These are phyloP conservation scores for Xylota sylvarum DNA, from an alignment of 2,888 invertebrate genomes.

Conservation along the genomic window DNA sequence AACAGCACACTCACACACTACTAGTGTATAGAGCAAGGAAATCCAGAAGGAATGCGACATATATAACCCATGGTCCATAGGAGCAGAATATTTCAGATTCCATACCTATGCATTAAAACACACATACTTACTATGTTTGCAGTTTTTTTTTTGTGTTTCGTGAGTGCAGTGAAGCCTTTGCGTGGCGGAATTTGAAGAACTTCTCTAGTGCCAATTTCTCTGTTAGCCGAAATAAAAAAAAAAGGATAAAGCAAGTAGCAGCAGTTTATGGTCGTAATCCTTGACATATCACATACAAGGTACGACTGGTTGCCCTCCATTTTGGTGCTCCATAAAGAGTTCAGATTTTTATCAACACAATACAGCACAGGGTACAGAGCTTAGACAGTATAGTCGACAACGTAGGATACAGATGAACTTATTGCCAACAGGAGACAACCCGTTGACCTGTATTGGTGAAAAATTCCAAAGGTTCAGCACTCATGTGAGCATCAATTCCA, in stretches of 20 bases:
- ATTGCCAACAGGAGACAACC: too few species aligned
- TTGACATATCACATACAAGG: conserved; percentile 71
- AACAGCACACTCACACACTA: conserved; percentile 38
- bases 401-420: background rate
- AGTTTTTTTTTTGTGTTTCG: conserved; percentile 52
- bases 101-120: conserved; percentile 27
- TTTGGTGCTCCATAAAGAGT: conserved; percentile 35
- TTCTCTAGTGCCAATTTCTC: conserved; percentile 67
- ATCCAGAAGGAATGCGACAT: conserved; percentile 61
- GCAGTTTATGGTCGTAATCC: conserved; percentile 70
- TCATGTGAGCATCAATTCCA: too few species aligned
- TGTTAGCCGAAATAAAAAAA: conserved; percentile 22
- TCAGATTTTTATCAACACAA: conserved; percentile 61
- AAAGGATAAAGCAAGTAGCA: conserved; percentile 29
- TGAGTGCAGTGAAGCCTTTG: conserved; percentile 41
- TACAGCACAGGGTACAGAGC: background rate
- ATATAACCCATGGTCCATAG: conserved; percentile 55
- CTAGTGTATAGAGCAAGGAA: conserved; percentile 45
- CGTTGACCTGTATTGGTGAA: too few species aligned
- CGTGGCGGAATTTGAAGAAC: conserved; percentile 67
- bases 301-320: conserved; percentile 36
- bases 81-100: conserved; percentile 67
- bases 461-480: too few species aligned
- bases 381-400: conserved; percentile 13
- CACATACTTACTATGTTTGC: background rate